These are phyloP conservation scores for Litoditis marina DNA, from an alignment of 2,888 invertebrate genomes.

Conservation along the genomic window DNA sequence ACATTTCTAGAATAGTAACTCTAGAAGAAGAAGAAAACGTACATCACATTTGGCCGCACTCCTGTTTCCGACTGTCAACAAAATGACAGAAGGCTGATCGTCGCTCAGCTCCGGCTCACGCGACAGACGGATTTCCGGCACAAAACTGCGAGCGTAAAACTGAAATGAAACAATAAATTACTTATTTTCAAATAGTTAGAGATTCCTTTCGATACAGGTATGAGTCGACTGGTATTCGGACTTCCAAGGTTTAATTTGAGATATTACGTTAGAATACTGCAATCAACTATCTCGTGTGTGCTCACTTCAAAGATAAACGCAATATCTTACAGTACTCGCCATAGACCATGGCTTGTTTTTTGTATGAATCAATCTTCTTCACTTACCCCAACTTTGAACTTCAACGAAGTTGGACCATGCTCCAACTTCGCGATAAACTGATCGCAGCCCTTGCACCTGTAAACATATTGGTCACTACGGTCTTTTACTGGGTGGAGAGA, in stretches of 20 bases:
- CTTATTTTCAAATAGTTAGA: no score
- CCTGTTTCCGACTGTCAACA: constrained; percentile 40
- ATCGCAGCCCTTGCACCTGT: constrained; percentile 29
- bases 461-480: no score
- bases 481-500: no score
- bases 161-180: constrained; percentile 16
- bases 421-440: constrained; percentile 31
- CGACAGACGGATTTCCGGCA: constrained; percentile 48
- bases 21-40: neutral
- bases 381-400: constrained; percentile 34
- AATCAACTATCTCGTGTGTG: no score
- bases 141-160: constrained; percentile 42
- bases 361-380: neutral
- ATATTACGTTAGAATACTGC: no score
- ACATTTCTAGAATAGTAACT: no score
- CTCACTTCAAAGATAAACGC: no score
- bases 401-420: constrained; percentile 24
- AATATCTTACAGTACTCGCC: no score
- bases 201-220: no score
- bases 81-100: constrained; percentile 25
- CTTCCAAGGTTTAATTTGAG: no score
- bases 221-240: no score
- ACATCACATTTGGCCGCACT: constrained; percentile 30
- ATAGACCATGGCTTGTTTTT: no score
- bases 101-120: constrained; percentile 27